phyloP scores from a whole-genome alignment of 2,113 vertebrate species.

The Grammomys dolichurus region DNA sequence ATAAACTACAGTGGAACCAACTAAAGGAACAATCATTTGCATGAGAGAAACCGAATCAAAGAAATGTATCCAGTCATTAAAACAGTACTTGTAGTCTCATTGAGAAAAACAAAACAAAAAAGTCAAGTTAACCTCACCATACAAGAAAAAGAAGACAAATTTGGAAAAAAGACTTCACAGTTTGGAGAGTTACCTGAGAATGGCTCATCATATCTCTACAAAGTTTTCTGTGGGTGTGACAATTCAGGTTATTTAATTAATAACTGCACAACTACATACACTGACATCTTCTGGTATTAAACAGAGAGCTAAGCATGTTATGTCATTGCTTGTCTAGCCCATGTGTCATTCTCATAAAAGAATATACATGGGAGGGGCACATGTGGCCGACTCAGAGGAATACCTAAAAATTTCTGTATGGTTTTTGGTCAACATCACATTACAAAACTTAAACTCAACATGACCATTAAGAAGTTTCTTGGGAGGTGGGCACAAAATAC shows the following conservation, averaged over 20 bases:
- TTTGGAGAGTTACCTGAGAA: not conserved
- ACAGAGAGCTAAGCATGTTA: not conserved
- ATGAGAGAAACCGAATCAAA: not conserved
- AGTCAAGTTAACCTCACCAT: not conserved
- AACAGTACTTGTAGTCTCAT: not conserved
- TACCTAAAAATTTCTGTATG: not conserved
- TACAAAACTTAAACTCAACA: not conserved
- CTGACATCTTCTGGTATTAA: slow-evolving; percentile 33
- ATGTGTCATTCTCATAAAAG: not conserved
- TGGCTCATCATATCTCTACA: not conserved
- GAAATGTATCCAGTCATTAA: not conserved
- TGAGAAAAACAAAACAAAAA: not conserved
- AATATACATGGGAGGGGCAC: not conserved
- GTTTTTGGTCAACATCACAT: not conserved
- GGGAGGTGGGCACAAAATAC: not conserved
- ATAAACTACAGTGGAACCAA: not conserved
- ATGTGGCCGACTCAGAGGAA: not conserved
- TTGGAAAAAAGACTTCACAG: not conserved
- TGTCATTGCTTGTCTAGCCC: not conserved
- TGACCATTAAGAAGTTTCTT: no score
- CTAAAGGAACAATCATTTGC: not conserved
- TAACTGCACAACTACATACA: not conserved
- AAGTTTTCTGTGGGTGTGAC: slow-evolving; percentile 33
- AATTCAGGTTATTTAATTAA: slow-evolving; percentile 3
- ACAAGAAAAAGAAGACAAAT: not conserved